phyloP scores from a whole-genome alignment of 2,797 vertebrate species.

The Malurus leucopterus region DNA sequence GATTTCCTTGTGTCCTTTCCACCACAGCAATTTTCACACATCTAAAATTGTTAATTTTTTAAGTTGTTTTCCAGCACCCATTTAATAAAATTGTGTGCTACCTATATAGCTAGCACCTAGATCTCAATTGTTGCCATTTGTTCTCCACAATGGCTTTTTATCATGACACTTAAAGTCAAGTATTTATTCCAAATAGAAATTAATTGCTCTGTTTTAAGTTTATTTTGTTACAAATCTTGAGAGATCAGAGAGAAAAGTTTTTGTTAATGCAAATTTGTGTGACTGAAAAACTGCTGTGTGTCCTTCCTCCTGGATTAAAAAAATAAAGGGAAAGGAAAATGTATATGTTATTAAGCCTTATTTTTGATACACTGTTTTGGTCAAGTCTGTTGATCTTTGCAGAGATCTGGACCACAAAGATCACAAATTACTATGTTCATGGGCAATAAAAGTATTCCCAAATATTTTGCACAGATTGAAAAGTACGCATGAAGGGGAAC shows the following conservation, averaged over 20 bases:
- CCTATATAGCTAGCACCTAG: not conserved
- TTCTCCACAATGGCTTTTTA: not conserved
- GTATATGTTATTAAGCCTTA: not conserved
- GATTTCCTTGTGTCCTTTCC: not conserved
- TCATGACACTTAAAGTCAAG: accelerated
- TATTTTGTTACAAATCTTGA: not conserved
- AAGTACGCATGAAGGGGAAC: not conserved
- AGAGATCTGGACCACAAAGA: not conserved
- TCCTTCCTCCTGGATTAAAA: not conserved
- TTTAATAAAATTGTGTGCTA: not conserved
- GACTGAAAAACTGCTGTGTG: not conserved
- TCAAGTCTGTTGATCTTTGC: not conserved
- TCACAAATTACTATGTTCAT: not conserved
- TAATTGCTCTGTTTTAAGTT: not conserved
- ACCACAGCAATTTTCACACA: not conserved
- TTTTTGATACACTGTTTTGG: not conserved
- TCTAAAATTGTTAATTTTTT: not conserved
- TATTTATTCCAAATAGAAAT: not conserved
- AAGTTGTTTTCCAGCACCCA: not conserved
- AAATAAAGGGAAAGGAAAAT: not conserved
- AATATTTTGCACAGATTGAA: not conserved
- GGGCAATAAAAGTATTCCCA: not conserved
- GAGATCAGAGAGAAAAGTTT: not conserved
- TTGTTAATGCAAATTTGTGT: not conserved
- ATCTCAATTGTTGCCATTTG: not conserved